phyloP scores from a whole-genome alignment of 2,113 vertebrate genomes.

The Dendropsophus ebraccatus region DNA sequence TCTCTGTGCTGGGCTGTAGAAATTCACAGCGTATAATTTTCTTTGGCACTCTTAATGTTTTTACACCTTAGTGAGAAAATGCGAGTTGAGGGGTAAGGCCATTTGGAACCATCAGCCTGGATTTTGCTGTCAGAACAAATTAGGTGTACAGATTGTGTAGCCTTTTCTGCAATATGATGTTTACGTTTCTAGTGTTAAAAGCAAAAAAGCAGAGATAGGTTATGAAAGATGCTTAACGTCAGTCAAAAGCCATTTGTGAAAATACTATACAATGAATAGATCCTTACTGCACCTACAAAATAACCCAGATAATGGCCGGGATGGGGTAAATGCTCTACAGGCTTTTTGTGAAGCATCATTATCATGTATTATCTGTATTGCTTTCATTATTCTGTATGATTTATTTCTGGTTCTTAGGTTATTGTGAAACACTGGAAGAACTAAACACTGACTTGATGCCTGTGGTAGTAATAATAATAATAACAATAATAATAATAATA shows the following conservation, averaged over 20 bases:
- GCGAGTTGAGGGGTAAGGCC: constrained; percentile 43
- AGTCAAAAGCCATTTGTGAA: neutral
- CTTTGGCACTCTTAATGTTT: constrained; percentile 54
- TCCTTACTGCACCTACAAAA: neutral
- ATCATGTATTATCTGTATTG: neutral
- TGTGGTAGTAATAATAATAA: too few species aligned
- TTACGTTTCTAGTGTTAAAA: constrained; percentile 7
- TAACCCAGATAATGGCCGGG: neutral
- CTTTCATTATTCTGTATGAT: neutral
- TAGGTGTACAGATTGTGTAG: constrained; percentile 18
- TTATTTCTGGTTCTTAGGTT: too few species aligned
- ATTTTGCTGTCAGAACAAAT: constrained; percentile 44
- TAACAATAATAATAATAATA: too few species aligned
- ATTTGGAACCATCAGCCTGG: constrained; percentile 51
- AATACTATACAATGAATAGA: neutral
- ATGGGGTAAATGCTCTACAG: neutral
- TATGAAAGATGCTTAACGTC: constrained; percentile 3
- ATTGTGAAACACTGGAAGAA: too few species aligned
- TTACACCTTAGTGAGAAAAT: constrained; percentile 55
- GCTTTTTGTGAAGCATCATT: neutral
- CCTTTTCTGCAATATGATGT: constrained; percentile 9
- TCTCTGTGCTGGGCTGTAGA: constrained; percentile 36
- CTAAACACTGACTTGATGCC: too few species aligned
- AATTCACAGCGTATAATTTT: constrained; percentile 44
- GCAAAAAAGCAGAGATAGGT: neutral